phyloP scores from a whole-genome alignment of 2,113 vertebrate species.

The Heliornis fulica region DNA sequence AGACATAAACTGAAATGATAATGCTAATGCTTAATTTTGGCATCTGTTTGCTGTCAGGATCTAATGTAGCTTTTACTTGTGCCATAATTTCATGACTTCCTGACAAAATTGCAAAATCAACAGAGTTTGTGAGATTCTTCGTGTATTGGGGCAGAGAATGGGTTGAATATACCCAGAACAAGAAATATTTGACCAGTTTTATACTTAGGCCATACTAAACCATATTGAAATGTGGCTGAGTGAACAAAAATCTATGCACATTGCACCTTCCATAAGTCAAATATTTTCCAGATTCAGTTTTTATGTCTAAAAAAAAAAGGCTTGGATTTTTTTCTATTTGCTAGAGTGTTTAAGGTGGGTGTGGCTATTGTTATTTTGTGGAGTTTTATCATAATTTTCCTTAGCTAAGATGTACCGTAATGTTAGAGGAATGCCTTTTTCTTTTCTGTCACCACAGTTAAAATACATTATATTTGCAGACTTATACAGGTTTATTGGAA shows the following conservation, averaged over 20 bases:
- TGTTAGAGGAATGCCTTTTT: background rate
- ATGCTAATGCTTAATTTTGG: background rate
- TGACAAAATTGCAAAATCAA: background rate
- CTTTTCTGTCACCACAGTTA: background rate
- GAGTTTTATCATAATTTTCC: background rate
- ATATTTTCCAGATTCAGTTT: background rate
- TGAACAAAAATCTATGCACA: background rate
- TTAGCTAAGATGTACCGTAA: background rate
- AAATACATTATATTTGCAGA: background rate
- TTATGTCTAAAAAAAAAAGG: background rate
- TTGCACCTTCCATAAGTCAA: background rate
- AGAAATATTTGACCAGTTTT: background rate
- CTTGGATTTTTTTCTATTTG: background rate
- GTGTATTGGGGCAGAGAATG: background rate
- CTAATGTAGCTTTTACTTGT: background rate
- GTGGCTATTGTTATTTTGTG: background rate
- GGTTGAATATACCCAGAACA: background rate
- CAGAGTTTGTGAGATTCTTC: background rate
- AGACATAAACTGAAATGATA: background rate
- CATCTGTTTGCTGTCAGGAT: background rate
- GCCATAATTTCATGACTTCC: background rate
- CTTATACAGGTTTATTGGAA: background rate
- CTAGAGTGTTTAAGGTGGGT: background rate
- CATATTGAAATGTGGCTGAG: background rate
- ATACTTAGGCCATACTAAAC: background rate